phyloP scores from a whole-genome alignment of 2,888 invertebrate genomes.

The Drosophila flavopinicola region DNA sequence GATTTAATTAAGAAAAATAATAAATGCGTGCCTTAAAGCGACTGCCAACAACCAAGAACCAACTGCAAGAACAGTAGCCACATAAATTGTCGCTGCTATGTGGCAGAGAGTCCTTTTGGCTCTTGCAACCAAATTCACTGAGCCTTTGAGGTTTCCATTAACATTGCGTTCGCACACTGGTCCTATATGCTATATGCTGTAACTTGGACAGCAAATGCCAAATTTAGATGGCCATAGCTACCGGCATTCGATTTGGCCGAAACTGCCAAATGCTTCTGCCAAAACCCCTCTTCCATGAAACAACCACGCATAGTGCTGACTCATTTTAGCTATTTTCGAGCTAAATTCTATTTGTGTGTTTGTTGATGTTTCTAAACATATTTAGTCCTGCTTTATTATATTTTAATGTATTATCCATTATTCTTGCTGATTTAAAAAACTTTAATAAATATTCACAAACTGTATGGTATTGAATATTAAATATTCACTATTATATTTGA shows the following conservation, averaged over 20 bases:
- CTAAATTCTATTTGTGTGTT: slow-evolving; percentile 8
- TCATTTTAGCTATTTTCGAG: slow-evolving; percentile 28
- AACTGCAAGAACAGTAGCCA: slow-evolving; percentile 22
- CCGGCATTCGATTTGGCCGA: slow-evolving; percentile 54
- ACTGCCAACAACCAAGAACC: slow-evolving; percentile 9
- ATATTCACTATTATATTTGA: too few species aligned
- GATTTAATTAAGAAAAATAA: slow-evolving; percentile 77
- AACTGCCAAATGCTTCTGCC: not conserved
- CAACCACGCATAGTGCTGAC: slow-evolving; percentile 2
- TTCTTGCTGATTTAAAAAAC: too few species aligned
- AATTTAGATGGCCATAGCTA: slow-evolving; percentile 55
- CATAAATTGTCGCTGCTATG: slow-evolving; percentile 58
- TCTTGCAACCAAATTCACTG: slow-evolving; percentile 17
- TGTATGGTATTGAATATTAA: too few species aligned
- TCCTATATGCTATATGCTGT: slow-evolving; percentile 15
- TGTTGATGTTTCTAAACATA: too few species aligned
- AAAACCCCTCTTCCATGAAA: not conserved
- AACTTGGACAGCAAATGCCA: slow-evolving; percentile 54
- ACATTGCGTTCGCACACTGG: slow-evolving; percentile 18
- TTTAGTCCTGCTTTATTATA: too few species aligned
- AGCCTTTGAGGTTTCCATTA: slow-evolving; percentile 49
- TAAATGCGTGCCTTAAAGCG: slow-evolving; percentile 61
- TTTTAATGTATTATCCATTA: too few species aligned
- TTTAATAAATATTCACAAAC: too few species aligned
- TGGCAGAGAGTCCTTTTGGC: slow-evolving; percentile 11